Evolutionary conservation across 1,140 invertebrate genomes (phyloP), one percentile per base, ranked within the genome.

Genomic region (Bombus consobrinus): DNA sequence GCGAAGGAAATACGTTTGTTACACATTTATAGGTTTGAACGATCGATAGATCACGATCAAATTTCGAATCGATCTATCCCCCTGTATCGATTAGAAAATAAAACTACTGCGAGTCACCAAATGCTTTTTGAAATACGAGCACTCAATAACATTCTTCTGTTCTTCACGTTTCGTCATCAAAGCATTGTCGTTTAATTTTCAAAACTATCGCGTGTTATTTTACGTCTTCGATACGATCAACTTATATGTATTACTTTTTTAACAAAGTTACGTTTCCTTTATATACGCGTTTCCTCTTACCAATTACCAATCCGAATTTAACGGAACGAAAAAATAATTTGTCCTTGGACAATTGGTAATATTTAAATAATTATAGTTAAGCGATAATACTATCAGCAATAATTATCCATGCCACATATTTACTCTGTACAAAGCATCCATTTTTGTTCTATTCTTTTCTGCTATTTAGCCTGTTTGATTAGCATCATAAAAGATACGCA

Each of bases 61-160:
- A 80, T 85, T 80, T 80, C 77, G 77, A 80, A 73, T 53, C 39
- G 68, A 85, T 85, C 68, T 79, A 78, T 6, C 22, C 41, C 10
- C 3, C 5, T 34, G 68, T 72, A 64, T 34, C 71, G 68, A 85
- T 85, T 85, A 85, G 83, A 72, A 80, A 72, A 73, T 85, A 72
- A 47, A 39, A 47, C 53, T 39, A 25, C 6, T 0, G 15, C 34
- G 80, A 34, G 32, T 37, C 32, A 68, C 22, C 25, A 32, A 62
- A 3, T 39, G 43, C 15, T 34, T n/a, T n/a, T 72, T 59, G 83
- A 62, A 80, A 85, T 25, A 32, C n/a, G 77, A 85, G 39, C 68
- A 12, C 15, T 47, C 43, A 6, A 41, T 83, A 69, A 68, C 62
- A 66, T 69, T 72, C 66, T 59, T 41, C 68, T 72, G 37, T 84